Base-by-base conservation (phyloP, 2,113 vertebrate genomes). In the Sinocyclocheilus rhinocerous region DNA sequence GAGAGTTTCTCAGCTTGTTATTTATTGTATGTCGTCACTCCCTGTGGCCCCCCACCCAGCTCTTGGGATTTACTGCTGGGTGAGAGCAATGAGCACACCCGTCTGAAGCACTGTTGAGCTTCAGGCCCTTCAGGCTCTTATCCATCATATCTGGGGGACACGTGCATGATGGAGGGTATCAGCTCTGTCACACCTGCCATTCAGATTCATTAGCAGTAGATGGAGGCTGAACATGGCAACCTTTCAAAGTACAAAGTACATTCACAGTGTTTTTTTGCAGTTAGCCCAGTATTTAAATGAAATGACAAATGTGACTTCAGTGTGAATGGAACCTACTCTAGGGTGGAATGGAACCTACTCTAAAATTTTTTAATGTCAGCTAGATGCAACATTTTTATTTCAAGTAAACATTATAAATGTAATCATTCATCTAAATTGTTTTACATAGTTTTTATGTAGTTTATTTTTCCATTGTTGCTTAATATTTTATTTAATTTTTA, bases 1-100 rank as follows among this genome's bases (percentile, higher is more conserved):
- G 29, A 67, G 52, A 36, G 61, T 69, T 63, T 42, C 73, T 73
- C 81, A 55, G 85, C 65, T 72, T 89, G 73, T 85, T 87, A 88
- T 84, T 86, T 88, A 86, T 85, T 33, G 52, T 65, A 42, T 70
- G 26, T 33, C 33, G 29, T 78, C 50, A 67, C 73, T 87, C 81
- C 82, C 75, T 16, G 57, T 85, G 65, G 72, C 50, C 55, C 76
- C 50, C 33, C 42, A 70, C 72, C 29, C 69, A 18, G 10, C 76
- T 80, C 63, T 16, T n/a, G 22, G 72, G 52, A 52, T 77, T 69
- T 79, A 65, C 42, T 55, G 84, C 75, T 76, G 70, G n/a, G 7
- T 33, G 29, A 82, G 15, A 76, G 48, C 61, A 76, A 84, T 61
- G 20, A 76, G 59, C 2, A 36, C 10, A 50, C 65, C 76, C 76